Conservation (phyloP, 2,888 invertebrate species). For the Platynereis dumerilii region DNA sequence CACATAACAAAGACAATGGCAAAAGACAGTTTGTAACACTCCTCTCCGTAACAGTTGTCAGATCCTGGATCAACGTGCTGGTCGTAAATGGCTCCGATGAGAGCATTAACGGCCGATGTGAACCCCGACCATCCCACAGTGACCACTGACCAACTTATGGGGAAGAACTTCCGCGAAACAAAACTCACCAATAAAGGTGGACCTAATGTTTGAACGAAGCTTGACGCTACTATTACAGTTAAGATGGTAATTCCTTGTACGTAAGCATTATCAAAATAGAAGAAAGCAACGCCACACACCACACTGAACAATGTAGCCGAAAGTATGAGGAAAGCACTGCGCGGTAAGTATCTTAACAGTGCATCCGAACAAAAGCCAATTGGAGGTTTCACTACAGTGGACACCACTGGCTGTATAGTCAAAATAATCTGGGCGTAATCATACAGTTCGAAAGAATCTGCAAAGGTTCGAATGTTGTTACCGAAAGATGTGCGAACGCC, state of each 20-base stretch:
- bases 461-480: background rate
- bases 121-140: constrained; percentile 1
- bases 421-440: constrained; percentile 1
- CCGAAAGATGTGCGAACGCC: constrained; percentile 2
- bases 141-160: background rate
- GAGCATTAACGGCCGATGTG: background rate
- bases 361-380: constrained; percentile 6
- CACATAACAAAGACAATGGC: background rate
- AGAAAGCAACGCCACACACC: background rate
- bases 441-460: constrained; percentile 1
- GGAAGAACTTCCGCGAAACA: constrained; percentile 1
- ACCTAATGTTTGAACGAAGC: background rate
- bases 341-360: background rate
- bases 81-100: background rate
- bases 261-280: background rate
- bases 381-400: background rate
- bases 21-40: constrained; percentile 2
- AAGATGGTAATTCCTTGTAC: background rate
- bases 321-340: background rate
- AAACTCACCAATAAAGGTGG: background rate
- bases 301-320: background rate
- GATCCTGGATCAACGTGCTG: background rate
- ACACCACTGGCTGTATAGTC: background rate
- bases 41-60: background rate
- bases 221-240: background rate